Percentiles rank a stretch among this genome's conserved stretches.
Conservation (phyloP, 2,113 vertebrate species). For the Otis tarda region DNA sequence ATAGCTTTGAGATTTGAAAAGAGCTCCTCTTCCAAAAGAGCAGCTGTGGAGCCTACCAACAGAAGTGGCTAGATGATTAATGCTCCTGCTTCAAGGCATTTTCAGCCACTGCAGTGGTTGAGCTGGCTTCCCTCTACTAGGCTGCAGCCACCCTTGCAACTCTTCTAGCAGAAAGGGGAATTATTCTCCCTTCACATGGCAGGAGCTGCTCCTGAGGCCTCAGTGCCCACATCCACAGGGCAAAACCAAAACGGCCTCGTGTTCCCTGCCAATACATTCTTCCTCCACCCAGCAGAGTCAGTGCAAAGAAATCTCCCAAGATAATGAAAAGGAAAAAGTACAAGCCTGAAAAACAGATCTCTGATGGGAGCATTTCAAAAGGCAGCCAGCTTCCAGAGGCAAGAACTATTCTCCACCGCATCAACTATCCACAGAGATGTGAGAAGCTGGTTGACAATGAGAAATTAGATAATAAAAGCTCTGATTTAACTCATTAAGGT, state of each 20-base stretch:
- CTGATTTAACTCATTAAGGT: constrained; percentile 30
- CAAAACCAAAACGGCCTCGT: background rate
- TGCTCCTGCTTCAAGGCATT: background rate
- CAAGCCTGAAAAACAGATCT: background rate
- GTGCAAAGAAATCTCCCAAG: background rate
- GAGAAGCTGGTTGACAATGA: background rate
- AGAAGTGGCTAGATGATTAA: background rate
- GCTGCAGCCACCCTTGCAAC: background rate
- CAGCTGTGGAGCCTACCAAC: background rate
- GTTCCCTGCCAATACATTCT: background rate
- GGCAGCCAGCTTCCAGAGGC: constrained; percentile 11
- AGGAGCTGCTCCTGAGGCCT: background rate
- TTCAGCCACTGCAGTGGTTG: background rate
- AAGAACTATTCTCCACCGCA: background rate
- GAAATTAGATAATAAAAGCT: constrained; percentile 37
- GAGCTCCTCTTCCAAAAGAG: background rate
- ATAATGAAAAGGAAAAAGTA: constrained; percentile 7
- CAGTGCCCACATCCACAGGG: background rate
- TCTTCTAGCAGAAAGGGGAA: background rate
- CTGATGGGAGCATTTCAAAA: constrained; percentile 26
- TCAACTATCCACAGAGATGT: background rate
- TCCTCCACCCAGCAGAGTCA: background rate
- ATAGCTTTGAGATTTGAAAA: background rate
- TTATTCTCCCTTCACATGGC: background rate
- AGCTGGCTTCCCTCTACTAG: background rate